Base-by-base conservation (phyloP, 2,113 vertebrate genomes). In the Nerophis lumbriciformis region DNA sequence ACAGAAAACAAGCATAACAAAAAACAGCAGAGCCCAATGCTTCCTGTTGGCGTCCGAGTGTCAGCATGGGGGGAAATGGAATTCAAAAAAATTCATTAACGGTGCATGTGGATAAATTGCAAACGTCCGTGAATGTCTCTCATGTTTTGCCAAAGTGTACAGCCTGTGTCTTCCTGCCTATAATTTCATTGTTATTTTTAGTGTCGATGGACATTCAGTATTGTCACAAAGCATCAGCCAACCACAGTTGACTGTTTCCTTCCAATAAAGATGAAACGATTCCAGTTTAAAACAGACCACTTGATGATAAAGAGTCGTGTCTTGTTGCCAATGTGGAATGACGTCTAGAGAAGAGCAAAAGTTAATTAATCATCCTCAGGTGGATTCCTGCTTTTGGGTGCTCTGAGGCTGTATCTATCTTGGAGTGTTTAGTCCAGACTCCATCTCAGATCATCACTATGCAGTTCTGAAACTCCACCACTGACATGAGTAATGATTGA, bases 31-130 rank as follows among this genome's bases (percentile, higher is more conserved):
- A 58, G 56, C 36, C 19, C 11, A 37, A 19, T 56, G 37, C 53
- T 73, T 76, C 57, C 50, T 76, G 60, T 49, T 57, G 61, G 63
- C 50, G 66, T 65, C 65, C 55, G 49, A 42, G 54, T 72, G 65
- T 73, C 53, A 67, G 70, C 62, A 56, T 66, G 66, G 28, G 71
- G 55, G 50, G 52, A 68, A 19, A 68, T 73, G 60, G 79, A 69
- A 65, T 69, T 53, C 63, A 48, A 69, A 66, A 5, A 64, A 72
- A 63, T 56, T 63, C 73, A 83, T 87, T 76, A 76, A 80, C 84
- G 65, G 55, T 66, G 42, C 52, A 16, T 19, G 53, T 49, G 62
- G 56, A 72, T 68, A 51, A 61, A 75, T 62, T 54, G 48, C 5
- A 66, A 79, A 70, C 63, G 47, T 77, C 65, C 55, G 53, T 35